Evolutionary conservation across 35 echinoderm and acorn worm species (phyloP), one percentile per base, ranked within the genome.

Genomic region (Apostichopus parvimensis): DNA sequence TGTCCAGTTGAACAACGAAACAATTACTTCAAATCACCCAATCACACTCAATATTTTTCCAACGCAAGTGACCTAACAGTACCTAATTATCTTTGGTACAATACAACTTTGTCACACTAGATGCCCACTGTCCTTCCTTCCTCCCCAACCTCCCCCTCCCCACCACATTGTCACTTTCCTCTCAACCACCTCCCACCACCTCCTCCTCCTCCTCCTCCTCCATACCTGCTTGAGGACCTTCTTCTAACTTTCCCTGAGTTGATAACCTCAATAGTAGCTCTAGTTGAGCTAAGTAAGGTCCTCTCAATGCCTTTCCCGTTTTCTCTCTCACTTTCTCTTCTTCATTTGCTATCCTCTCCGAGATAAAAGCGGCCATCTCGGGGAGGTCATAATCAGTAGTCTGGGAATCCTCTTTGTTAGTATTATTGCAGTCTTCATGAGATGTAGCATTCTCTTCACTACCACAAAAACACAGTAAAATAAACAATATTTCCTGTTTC

Each of bases 211-310:
- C 34, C 34, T 45, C 34, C 2, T 45, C 34, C 12, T 0, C 18
- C 79, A 65, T 91, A 26, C 82, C 90, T 15, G 87, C 79, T 11
- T 92, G 78, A 54, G 83, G 93, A 61, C 66, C 54, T 21, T 84
- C 52, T 8, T 58, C 81, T 84, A 84, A 84, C 20, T 84, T 84
- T 60, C 73, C 84, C 62, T 90, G 91, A n/a, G 94, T 92, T 22
- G 85, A 90, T 22, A 95, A 80, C 17, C 88, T 79, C 75, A 64
- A 87, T 5, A 95, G 79, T 68, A 98, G 34, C 83, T 98, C 94
- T 28, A 98, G 61, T 15, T 89, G 84, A 4, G 96, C 94, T 77
- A 98, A 76, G 78, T 90, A 95, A 9, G 94, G 93, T 8, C 90
- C 96, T 78, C 96, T 92, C 23, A 90, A 82, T 57, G 73, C 53